Percentiles rank a stretch among this genome's conserved stretches.
Evolutionary conservation across 2,888 invertebrate species (phyloP).

Genomic region (Beris morrisii): DNA sequence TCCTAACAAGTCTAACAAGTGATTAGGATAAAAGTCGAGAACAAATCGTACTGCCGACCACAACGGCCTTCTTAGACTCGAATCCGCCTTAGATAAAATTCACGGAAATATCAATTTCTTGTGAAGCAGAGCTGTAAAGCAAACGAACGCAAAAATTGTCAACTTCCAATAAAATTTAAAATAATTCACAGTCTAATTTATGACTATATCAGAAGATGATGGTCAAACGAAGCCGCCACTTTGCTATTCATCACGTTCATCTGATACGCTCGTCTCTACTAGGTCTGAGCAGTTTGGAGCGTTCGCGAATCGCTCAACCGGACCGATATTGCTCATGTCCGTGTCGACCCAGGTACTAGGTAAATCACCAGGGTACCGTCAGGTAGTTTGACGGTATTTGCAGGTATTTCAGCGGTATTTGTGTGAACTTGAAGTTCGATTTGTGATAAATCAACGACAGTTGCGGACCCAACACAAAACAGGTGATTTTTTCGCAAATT

Average conservation of each 20-base stretch:
- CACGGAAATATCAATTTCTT: slow-evolving; percentile 28
- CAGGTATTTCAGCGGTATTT: no score
- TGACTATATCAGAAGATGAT: slow-evolving; percentile 30
- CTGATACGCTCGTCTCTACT: neutral
- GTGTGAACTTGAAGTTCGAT: no score
- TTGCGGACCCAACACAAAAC: no score
- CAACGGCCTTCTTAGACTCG: slow-evolving; percentile 6
- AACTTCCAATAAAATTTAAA: slow-evolving; percentile 34
- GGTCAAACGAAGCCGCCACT: slow-evolving; percentile 31
- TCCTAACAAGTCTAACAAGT: neutral
- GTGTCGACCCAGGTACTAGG: no score
- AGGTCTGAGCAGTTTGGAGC: neutral
- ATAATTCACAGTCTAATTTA: slow-evolving; percentile 33
- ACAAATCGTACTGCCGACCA: neutral
- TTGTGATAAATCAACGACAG: no score
- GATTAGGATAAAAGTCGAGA: neutral
- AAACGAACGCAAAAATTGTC: slow-evolving; percentile 32
- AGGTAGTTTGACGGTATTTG: no score
- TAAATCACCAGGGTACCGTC: no score
- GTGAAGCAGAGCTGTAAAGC: slow-evolving; percentile 8
- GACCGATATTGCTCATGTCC: no score
- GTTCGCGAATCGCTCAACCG: neutral
- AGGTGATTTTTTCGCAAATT: no score
- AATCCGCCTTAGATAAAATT: slow-evolving; percentile 34
- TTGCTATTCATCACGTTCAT: slow-evolving; percentile 32